Conservation (phyloP, 2,888 invertebrate genomes). For the Corythucha ciliata region DNA sequence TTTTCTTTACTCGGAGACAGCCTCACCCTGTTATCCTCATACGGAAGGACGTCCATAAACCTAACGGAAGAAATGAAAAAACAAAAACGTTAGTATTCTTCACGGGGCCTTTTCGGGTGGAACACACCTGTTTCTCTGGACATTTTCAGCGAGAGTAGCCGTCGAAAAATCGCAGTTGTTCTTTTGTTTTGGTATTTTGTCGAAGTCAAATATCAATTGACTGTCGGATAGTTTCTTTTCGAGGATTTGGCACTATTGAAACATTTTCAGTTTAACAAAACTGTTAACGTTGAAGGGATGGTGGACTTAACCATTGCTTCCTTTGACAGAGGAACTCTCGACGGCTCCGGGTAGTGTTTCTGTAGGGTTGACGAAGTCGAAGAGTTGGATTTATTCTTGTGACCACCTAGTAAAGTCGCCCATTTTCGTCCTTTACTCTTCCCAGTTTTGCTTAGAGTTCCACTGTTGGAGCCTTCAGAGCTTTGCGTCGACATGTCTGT, state of each 20-base stretch:
- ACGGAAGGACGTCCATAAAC: conserved; percentile 70
- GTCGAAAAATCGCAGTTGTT: conserved; percentile 59
- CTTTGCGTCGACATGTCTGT: conserved; percentile 32
- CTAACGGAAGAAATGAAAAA: conserved; percentile 41
- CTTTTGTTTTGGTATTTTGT: conserved; percentile 68
- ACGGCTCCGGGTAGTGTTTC: conserved; percentile 38
- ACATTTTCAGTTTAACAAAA: not conserved
- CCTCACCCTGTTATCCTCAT: conserved; percentile 79
- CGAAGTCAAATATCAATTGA: conserved; percentile 73
- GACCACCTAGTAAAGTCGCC: conserved; percentile 51
- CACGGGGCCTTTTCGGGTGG: not conserved
- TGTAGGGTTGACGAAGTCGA: conserved; percentile 24
- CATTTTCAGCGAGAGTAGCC: conserved; percentile 61
- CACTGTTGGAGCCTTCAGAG: conserved; percentile 42
- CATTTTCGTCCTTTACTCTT: conserved; percentile 44
- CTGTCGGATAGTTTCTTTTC: conserved; percentile 61
- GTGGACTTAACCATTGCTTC: conserved; percentile 62
- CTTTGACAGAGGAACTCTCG: conserved; percentile 64
- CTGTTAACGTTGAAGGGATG: conserved; percentile 17
- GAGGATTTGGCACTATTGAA: conserved; percentile 52
- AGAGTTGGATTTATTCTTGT: conserved; percentile 40
- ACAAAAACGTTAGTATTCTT: conserved; percentile 13
- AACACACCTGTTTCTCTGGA: conserved; percentile 44
- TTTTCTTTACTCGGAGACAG: conserved; percentile 74
- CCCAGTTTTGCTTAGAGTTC: conserved; percentile 59